phyloP scores from a whole-genome alignment of 2,113 vertebrate genomes.

The Mus pahari region DNA sequence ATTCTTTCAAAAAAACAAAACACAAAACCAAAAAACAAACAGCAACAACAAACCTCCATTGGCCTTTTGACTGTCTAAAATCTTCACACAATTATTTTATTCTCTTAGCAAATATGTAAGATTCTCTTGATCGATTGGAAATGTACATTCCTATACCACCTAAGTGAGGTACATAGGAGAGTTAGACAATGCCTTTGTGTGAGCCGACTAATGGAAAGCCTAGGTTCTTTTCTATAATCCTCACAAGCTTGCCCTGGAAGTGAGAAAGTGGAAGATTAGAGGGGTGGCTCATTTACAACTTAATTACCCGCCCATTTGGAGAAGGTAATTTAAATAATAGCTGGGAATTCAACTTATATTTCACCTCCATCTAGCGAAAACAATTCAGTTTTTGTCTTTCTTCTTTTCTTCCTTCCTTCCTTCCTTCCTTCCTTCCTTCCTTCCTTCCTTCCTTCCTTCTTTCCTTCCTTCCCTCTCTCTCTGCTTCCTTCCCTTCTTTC shows the following conservation, averaged over 20 bases:
- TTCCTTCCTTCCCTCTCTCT: no score
- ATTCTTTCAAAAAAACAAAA: neutral
- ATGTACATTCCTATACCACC: neutral
- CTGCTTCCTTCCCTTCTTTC: no score
- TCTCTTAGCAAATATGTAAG: neutral
- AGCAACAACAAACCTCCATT: neutral
- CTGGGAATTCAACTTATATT: neutral
- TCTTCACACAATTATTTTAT: neutral
- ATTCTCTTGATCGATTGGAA: neutral
- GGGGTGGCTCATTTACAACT: neutral
- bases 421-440: neutral
- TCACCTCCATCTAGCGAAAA: neutral
- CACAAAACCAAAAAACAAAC: neutral
- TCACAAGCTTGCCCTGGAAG: neutral
- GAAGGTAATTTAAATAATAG: neutral
- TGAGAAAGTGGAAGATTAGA: neutral
- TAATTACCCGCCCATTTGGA: neutral
- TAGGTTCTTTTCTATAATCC: neutral
- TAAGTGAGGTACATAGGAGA: neutral
- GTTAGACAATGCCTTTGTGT: neutral
- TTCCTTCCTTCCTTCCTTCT: no score
- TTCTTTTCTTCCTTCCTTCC: no score
- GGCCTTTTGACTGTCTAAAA: neutral
- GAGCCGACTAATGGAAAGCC: neutral
- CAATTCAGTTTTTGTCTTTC: no score